Evolutionary conservation across 2,888 invertebrate species (phyloP).

Genomic region (Glyphotaelius pellucidus): DNA sequence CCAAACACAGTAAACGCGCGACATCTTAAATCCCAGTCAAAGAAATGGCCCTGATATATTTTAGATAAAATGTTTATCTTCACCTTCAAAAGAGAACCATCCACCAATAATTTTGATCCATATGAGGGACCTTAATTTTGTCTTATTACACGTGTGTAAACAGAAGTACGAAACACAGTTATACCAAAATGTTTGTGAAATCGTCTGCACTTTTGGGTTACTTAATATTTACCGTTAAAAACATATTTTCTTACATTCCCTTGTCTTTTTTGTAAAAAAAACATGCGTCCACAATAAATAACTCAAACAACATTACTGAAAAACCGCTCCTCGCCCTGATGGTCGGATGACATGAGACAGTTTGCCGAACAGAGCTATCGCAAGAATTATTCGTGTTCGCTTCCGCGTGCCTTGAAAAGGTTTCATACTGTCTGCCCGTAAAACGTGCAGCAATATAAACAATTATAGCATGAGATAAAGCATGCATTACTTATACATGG

Average conservation of each 20-base stretch:
- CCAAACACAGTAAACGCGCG: too few species aligned
- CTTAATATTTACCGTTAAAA: too few species aligned
- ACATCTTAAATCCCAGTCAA: too few species aligned
- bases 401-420: neutral
- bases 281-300: neutral
- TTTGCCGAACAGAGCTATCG: neutral
- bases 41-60: too few species aligned
- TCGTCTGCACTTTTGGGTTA: neutral
- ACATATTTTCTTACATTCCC: neutral
- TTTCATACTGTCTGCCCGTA: neutral
- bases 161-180: too few species aligned
- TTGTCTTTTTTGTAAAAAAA: neutral
- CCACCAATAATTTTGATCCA: too few species aligned
- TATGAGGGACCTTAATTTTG: too few species aligned
- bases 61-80: too few species aligned
- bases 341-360: neutral
- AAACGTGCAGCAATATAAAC: neutral
- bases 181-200: neutral
- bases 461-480: conserved; percentile 4
- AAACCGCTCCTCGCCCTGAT: neutral
- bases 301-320: neutral
- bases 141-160: too few species aligned
- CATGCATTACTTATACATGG: neutral
- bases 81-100: too few species aligned
- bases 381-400: conserved; percentile 2